Evolutionary conservation across 1,140 invertebrate genomes (phyloP), one percentile per base, ranked within the genome.

Genomic region (Macrotrachela quadricornifera): DNA sequence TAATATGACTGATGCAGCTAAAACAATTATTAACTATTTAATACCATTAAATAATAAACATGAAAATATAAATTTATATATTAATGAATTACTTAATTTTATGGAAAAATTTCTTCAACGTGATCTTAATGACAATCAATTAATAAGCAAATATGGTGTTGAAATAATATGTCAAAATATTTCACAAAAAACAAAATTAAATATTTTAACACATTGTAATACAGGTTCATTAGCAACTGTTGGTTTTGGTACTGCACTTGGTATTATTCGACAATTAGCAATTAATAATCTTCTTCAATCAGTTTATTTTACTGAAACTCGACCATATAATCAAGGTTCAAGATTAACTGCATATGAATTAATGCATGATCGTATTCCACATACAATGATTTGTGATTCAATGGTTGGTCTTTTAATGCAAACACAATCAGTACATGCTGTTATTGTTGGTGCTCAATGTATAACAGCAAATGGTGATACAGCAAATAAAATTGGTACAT

Each of bases 401-500:
- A 90, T 91, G 81, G 91, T 86, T 1, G 82, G 85, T 38, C 79
- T 81, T 15, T 70, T 92, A 13, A 85, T 99, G 81, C 78, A 80
- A 61, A 73, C 75, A 13, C 59, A 67, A 48, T 59, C 64, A 30
- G 64, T 78, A 36, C 64, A 73, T 50, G 75, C 74, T 10, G 68
- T 77, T 17, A 59, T 76, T n/a, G 64, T 67, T 41, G 66, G 67
- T 36, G 65, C 66, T 41, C 64, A 71, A 57, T 55, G 68, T 41
- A 83, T 92, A 30, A 85, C 82, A 14, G 76, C 79, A 1, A 99
- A 97, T 72, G 92, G 92, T 2, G 92, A 99, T 67, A 96, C 91
- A 2, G 92, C 91, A 0, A 99, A 97, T 66, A 99, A 99, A 79
- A 92, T 97, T 66, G 92, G 92, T 57, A 99, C 92, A 15, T 97